Percentiles rank a stretch among this genome's conserved stretches.
These are phyloP conservation scores for Phylloscopus whistleri DNA, from an alignment of 2,113 vertebrate genomes.

Conservation along the genomic window DNA sequence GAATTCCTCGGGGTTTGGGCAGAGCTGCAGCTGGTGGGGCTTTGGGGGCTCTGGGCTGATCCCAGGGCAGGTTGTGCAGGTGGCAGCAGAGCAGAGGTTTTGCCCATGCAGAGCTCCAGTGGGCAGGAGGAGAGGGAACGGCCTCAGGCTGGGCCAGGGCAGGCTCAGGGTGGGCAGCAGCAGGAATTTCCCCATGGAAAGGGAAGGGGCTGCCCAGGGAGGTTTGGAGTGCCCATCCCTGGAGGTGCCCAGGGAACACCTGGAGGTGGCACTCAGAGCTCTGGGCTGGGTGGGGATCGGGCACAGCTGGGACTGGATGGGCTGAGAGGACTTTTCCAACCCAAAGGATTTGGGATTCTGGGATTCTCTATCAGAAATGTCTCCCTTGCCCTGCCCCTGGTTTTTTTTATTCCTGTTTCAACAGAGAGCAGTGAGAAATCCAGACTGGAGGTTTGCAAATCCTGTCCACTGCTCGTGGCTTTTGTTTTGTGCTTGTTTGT, in stretches of 20 bases:
- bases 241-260: rapidly evolving
- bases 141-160: not conserved
- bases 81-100: not conserved
- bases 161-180: not conserved
- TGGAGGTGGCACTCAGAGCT: not conserved
- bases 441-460: not conserved
- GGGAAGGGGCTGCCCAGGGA: not conserved
- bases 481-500: not conserved
- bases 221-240: not conserved
- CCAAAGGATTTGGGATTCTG: not conserved
- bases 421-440: not conserved
- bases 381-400: not conserved
- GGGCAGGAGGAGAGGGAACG: not conserved
- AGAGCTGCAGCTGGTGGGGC: not conserved
- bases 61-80: not conserved
- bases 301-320: not conserved
- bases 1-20: not conserved
- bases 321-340: not conserved
- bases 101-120: not conserved
- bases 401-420: not conserved
- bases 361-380: not conserved
- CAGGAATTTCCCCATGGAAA: not conserved
- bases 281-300: not conserved
- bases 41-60: not conserved
- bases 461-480: not conserved